Conservation (phyloP, 1,140 invertebrate species). For the Leptinotarsa lineolata region DNA sequence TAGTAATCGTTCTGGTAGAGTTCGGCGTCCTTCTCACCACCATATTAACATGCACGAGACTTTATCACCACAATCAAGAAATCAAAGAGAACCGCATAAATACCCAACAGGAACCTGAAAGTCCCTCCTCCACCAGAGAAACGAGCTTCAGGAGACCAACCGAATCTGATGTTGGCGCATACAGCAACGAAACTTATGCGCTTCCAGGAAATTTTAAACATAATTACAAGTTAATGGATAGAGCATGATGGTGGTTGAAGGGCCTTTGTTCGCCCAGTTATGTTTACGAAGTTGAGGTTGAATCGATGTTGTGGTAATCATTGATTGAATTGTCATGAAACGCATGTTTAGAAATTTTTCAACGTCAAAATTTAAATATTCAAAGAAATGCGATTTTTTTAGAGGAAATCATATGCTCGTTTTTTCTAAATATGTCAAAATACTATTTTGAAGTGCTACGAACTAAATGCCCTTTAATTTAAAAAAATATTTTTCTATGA, state of each 20-base stretch:
- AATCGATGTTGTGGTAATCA: conserved; percentile 52
- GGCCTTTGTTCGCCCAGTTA: conserved; percentile 36
- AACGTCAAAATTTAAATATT: too few relatives aligned
- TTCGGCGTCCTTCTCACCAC: conserved; percentile 70
- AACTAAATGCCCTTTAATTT: too few relatives aligned
- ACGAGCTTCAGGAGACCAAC: conserved; percentile 38
- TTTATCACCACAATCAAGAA: conserved; percentile 51
- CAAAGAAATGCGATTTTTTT: too few relatives aligned
- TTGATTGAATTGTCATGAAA: too few relatives aligned
- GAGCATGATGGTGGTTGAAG: conserved; percentile 49
- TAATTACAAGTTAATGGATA: conserved; percentile 52
- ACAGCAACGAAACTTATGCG: conserved; percentile 52
- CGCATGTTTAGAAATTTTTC: too few relatives aligned
- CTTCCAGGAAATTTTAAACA: conserved; percentile 51
- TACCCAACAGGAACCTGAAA: conserved; percentile 25
- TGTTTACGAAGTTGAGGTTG: conserved; percentile 43
- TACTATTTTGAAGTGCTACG: too few relatives aligned
- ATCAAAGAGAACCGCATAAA: conserved; percentile 39
- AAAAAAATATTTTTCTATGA: too few relatives aligned
- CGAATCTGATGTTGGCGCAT: conserved; percentile 35
- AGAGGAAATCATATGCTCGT: too few relatives aligned
- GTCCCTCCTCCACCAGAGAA: conserved; percentile 18
- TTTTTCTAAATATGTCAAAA: too few relatives aligned
- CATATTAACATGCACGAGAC: conserved; percentile 68
- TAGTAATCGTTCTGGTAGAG: conserved; percentile 70